Evolutionary conservation across 2,113 vertebrate genomes (phyloP), one percentile per base, ranked within the genome.

Genomic region (Brienomyrus longianalis): DNA sequence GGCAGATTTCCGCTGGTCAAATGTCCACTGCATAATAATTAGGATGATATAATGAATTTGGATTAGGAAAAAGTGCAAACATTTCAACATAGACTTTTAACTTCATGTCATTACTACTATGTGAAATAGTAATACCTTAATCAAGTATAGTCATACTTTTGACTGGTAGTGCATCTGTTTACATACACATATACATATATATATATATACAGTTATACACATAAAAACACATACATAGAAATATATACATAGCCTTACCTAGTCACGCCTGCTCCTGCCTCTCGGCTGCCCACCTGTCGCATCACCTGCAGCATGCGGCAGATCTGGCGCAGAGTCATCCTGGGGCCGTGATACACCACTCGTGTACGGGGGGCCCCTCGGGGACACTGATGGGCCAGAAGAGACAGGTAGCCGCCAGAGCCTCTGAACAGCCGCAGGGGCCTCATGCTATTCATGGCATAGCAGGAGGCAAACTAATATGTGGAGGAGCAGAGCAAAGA

Each of bases 261-360:
- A 31, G 50, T 39, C 15, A 39, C 31, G 9, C 51, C 50, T 31
- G 85, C 91, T 96, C 95, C 94, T 95, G 95, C 93, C 88, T 96
- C 96, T 70, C 93, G 88, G 8, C 88, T 94, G 50, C 93, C 93
- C 89, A 96, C 89, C 91, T 96, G 92, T 70, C 95, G 94, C 96
- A 96, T 95, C 84, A 93, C 10, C 88, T 94, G 95, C 84, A 96
- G 92, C 94, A 94, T 92, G 54, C 91, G 91, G 90, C 93, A 96
- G 92, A 96, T 95, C 93, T 96, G 96, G 15, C 95, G 91, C 89
- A 96, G 92, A 10, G 96, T 96, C 95, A 96, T 94, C 90, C 91
- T 93, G 0, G 95, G 96, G 15, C 92, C 48, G 3, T 94, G 94
- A 90, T 50, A 92, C 4, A 89, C 90, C 92, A 96, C 90, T 31